Evolutionary conservation across 2,113 vertebrate species (phyloP).

Genomic region (Hemichromis elongatus): DNA sequence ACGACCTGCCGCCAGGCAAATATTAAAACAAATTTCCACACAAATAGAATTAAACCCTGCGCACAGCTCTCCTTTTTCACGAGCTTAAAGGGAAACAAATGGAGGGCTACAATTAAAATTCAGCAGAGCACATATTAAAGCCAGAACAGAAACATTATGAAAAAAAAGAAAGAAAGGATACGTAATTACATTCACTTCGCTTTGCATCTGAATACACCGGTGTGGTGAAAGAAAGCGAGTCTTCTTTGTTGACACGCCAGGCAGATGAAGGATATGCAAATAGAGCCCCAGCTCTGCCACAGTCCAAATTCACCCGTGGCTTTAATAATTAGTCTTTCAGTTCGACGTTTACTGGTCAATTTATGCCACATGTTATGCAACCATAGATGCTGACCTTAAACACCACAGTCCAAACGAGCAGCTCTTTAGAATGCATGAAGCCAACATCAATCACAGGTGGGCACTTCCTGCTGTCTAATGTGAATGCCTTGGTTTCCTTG

Average conservation of each 20-base stretch:
- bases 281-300: constrained; percentile 78
- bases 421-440: neutral
- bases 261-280: constrained; percentile 93
- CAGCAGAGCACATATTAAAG: constrained; percentile 30
- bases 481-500: neutral
- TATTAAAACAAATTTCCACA: constrained; percentile 34
- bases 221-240: constrained; percentile 58
- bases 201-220: constrained; percentile 79
- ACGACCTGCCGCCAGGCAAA: constrained; percentile 24
- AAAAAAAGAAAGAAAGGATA: constrained; percentile 16
- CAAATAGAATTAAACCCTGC: constrained; percentile 33
- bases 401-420: neutral
- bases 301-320: constrained; percentile 80
- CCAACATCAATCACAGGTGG: neutral
- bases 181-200: constrained; percentile 72
- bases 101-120: constrained; percentile 23
- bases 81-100: constrained; percentile 34
- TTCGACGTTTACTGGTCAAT: constrained; percentile 81
- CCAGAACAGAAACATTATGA: constrained; percentile 37
- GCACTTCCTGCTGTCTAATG: neutral
- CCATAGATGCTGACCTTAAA: constrained; percentile 70
- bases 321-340: constrained; percentile 91
- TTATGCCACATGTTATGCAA: constrained; percentile 80
- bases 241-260: constrained; percentile 84
- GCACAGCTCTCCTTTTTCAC: neutral